These are phyloP conservation scores for Xyliphius kryptos DNA, from an alignment of 2,113 vertebrate species.

Conservation along the genomic window DNA sequence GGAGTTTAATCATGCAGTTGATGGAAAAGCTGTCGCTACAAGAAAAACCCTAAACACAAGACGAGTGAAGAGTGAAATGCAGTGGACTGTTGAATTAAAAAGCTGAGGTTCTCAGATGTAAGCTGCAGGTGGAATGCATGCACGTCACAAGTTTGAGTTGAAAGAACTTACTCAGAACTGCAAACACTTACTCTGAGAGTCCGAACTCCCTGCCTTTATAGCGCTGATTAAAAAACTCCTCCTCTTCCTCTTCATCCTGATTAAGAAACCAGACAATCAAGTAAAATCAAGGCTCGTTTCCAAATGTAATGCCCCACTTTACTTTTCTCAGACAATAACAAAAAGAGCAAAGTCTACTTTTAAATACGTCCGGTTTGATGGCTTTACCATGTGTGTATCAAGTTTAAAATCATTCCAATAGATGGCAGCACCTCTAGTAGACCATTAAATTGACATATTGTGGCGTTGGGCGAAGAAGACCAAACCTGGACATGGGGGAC, in stretches of 20 bases:
- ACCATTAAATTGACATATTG: too few species aligned
- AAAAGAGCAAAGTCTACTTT: background rate
- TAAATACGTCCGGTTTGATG: too few species aligned
- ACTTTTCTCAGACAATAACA: background rate
- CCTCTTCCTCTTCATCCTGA: constrained; percentile 95
- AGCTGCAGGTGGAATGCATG: too few species aligned
- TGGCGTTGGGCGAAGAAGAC: too few species aligned
- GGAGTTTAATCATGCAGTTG: background rate
- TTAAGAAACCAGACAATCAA: constrained; percentile 16
- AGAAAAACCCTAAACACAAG: constrained; percentile 4
- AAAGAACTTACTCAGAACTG: constrained; percentile 7
- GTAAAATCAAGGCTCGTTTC: background rate
- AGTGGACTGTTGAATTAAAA: too few species aligned
- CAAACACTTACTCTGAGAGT: constrained; percentile 91
- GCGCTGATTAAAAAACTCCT: constrained; percentile 94
- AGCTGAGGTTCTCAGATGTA: too few species aligned
- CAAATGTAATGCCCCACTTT: background rate
- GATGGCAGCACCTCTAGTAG: too few species aligned
- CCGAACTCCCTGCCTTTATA: constrained; percentile 96
- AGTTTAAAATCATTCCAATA: too few species aligned
- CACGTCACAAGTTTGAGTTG: too few species aligned
- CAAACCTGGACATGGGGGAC: too few species aligned
- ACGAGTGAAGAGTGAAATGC: too few species aligned
- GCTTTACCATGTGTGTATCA: too few species aligned
- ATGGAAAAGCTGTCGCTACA: constrained; percentile 3